phyloP scores from a whole-genome alignment of 2,797 vertebrate species.

The Synaphobranchus kaupii region DNA sequence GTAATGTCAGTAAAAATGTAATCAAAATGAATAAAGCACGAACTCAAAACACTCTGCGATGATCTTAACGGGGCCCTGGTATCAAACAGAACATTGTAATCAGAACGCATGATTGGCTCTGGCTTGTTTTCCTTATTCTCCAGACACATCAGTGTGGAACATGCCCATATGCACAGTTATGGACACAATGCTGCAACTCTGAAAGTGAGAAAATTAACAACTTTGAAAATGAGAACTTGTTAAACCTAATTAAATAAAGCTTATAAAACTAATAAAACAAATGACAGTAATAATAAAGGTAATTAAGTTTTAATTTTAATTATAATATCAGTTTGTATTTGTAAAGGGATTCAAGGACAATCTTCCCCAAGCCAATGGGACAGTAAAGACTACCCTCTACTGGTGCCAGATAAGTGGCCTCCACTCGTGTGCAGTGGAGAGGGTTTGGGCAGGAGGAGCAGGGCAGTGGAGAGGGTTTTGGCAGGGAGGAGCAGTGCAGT shows the following conservation, averaged over 20 bases:
- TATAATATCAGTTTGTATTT: neutral
- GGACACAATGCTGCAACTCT: neutral
- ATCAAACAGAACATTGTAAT: neutral
- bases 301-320: neutral
- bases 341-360: neutral
- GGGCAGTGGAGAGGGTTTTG: too few species aligned
- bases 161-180: neutral
- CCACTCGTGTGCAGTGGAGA: neutral
- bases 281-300: neutral
- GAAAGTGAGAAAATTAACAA: too few species aligned
- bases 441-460: neutral
- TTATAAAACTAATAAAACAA: neutral
- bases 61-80: too few species aligned
- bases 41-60: too few species aligned
- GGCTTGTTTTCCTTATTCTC: neutral
- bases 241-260: neutral
- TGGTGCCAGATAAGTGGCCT: neutral
- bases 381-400: constrained; percentile 12
- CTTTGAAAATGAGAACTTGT: too few species aligned
- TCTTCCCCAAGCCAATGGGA: neutral
- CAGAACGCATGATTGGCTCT: constrained; percentile 4
- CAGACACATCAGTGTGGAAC: neutral
- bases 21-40: too few species aligned
- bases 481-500: too few species aligned
- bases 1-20: too few species aligned